Evolutionary conservation across 2,113 vertebrate species (phyloP), one percentile per base, ranked within the genome.

Genomic region (Nothocercus nigrocapillus): DNA sequence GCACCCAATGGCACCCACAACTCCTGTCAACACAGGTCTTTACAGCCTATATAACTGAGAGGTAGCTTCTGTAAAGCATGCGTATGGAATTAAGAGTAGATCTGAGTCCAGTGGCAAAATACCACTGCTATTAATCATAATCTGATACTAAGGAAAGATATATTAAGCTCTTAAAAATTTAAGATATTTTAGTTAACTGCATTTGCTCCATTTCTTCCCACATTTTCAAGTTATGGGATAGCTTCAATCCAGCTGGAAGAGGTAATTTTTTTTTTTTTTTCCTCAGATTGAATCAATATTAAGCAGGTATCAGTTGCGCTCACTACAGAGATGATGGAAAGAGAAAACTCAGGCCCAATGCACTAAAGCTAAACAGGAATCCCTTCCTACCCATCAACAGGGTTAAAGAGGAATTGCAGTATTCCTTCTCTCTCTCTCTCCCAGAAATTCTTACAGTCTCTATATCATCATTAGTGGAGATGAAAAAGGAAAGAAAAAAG

Each of bases 51-150:
- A 28, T 22, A 49, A 58, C 40, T 32, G 54, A 92, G 90, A 58
- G 21, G 36, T 61, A 69, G 42, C 56, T 81, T 74, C 59, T 75
- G 18, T 44, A 70, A 84, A 84, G 70, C 21, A 11, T 51, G n/a
- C n/a, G 66, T 75, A 51, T 21, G 38, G 36, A 67, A 76, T 75
- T 84, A 93, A 86, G 22, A 82, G 59, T 10, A 79, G 34, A 53
- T 83, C 68, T 58, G 20, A 89, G n/a, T n/a, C 92, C 51, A 82
- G 76, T 47, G 91, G 54, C 51, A 94, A 94, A 92, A 96, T 54
- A 68, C 21, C n/a, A 63, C 79, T 70, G 20, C 27, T 81, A 90
- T 84, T 67, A 77, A 45, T 89, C 86, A 69, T 66, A 68, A 84
- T 36, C 67, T 64, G 34, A 90, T 70, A 64, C 11, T 68, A 70